Conservation (phyloP, 2,113 vertebrate species). For the Nestor notabilis region DNA sequence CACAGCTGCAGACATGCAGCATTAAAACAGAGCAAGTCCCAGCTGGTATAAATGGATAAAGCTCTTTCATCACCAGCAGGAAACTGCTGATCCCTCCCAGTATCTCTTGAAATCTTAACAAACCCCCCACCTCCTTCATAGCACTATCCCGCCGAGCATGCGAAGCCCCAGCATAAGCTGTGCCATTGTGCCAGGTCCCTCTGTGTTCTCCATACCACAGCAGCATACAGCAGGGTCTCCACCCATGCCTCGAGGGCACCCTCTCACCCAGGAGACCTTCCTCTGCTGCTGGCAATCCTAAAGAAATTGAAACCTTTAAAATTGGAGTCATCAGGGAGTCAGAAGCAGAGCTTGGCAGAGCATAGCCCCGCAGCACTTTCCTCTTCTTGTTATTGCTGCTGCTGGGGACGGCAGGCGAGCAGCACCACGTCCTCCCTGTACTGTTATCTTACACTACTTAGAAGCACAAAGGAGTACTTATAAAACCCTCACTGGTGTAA, state of each 20-base stretch:
- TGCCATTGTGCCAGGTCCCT: fast-evolving
- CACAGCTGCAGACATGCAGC: background rate
- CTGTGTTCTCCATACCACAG: fast-evolving
- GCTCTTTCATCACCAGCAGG: background rate
- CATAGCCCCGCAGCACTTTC: background rate
- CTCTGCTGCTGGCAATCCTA: background rate
- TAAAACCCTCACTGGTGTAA: background rate
- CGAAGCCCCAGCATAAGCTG: background rate
- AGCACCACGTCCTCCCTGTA: background rate
- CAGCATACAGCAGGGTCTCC: background rate
- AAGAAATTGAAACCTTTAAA: background rate
- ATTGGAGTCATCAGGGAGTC: background rate
- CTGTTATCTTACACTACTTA: background rate
- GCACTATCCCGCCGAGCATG: fast-evolving
- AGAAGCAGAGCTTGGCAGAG: background rate
- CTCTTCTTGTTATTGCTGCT: background rate
- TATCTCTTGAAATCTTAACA: background rate
- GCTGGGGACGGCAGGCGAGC: fast-evolving
- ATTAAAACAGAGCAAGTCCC: background rate
- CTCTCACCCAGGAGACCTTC: background rate
- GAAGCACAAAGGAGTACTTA: slow-evolving; percentile 26
- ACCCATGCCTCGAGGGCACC: background rate
- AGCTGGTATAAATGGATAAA: background rate
- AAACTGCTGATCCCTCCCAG: background rate
- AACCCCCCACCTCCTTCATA: background rate